Base-by-base conservation (phyloP, 2,797 vertebrate species). In the Sebastes miniatus region DNA sequence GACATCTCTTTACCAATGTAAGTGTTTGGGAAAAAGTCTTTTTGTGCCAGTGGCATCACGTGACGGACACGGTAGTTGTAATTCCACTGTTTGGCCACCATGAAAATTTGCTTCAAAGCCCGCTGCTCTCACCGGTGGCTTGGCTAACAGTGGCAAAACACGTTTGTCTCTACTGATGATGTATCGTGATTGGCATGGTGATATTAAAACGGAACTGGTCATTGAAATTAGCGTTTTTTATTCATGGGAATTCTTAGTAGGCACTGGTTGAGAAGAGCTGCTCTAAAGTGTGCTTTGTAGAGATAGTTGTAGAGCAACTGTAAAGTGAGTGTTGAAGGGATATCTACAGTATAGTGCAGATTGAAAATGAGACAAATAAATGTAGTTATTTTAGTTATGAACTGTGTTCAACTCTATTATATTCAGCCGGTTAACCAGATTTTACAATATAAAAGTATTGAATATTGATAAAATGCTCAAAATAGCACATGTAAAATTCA, bases 291-390 rank as follows among this genome's bases (percentile, higher is more conserved):
- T 32, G 29, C 16, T 62, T 24, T 24, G 24, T 24, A 24, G 24
- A 47, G 43, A 47, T 47, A 47, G 43, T 18, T 32, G 18, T 11
- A 32, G 50, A 13, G 9, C 58, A 27, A 16, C 57, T 16, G 25
- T 59, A 31, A 31, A 61, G 16, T 29, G 27, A 27, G 14, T 16
- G 57, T 31, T 2, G 0, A 50, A 50, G 20, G 43, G 43, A 50
- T 50, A 0, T 50, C 43, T 50, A 20, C 20, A 0, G 16, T 50
- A 20, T 50, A 0, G 16, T 50, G 43, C 43, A 50, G 0, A 20
- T 50, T 18, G 16, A 4, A 50, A 50, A 50, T 0, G 8, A 29
- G 8, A 20, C 27, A 25, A 29, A 61, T 61, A 61, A 29, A 61
- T 10, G 18, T 32, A n/a, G 31, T 11, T 62, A 22, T 34, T 34